Conservation (phyloP, 2,888 invertebrate genomes). For the Pachydiplax longipennis region DNA sequence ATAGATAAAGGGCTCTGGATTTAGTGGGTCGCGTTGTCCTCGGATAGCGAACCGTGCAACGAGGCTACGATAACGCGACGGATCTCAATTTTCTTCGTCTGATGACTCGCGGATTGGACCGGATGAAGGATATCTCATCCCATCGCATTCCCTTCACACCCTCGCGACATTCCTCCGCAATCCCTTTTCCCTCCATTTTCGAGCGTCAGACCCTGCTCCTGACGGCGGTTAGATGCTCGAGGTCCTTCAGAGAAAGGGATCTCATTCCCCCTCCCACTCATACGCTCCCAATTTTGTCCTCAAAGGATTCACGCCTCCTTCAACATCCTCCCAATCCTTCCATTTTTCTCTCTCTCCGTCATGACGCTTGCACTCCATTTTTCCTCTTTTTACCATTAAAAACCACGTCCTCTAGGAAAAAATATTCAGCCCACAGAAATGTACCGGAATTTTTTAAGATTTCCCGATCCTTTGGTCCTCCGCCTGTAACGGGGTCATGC, state of each 20-base stretch:
- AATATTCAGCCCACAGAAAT: too few species aligned
- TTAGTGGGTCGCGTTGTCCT: not conserved
- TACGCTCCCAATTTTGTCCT: not conserved
- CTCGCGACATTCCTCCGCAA: not conserved
- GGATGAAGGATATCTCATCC: not conserved
- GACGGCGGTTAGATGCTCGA: slow-evolving; percentile 3
- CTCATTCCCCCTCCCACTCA: not conserved
- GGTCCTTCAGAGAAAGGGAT: slow-evolving; percentile 29
- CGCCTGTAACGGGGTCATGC: not conserved
- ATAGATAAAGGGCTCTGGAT: not conserved
- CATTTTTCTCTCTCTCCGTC: not conserved
- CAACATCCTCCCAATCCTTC: not conserved
- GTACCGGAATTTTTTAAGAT: not conserved
- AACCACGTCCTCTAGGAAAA: too few species aligned
- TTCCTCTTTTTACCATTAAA: not conserved
- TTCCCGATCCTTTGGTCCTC: not conserved
- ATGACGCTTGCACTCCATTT: not conserved
- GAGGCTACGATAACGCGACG: not conserved
- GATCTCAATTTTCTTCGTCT: not conserved
- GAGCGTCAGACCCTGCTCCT: not conserved
- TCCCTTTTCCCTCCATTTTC: not conserved
- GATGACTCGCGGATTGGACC: not conserved
- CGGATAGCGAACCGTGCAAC: not conserved
- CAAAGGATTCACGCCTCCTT: not conserved
- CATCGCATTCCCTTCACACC: not conserved